A percentile compares a stretch with the other conserved stretches of the same genome.
These are phyloP conservation scores for Acrobasis suavella DNA, from an alignment of 2,888 invertebrate genomes.

Conservation along the genomic window DNA sequence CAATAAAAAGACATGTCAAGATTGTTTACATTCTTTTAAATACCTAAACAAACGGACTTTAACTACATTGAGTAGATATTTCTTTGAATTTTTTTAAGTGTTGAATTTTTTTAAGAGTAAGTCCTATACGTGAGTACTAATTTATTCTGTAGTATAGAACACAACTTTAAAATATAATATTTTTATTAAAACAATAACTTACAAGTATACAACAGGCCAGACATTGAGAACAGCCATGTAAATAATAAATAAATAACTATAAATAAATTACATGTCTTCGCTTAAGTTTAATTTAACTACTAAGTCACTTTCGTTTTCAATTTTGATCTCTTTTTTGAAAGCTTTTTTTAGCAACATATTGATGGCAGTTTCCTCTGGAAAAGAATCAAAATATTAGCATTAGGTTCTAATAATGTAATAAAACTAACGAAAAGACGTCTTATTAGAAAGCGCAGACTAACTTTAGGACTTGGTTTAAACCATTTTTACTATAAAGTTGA, in stretches of 20 bases:
- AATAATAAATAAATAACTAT: conserved; percentile 41
- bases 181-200: conserved; percentile 36
- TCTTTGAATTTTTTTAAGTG: too few species aligned
- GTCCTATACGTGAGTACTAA: too few species aligned
- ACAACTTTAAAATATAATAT: conserved; percentile 1
- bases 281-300: conserved; percentile 68
- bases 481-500: too few species aligned
- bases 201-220: conserved; percentile 52
- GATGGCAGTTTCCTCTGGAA: conserved; percentile 84
- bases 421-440: too few species aligned
- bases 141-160: too few species aligned
- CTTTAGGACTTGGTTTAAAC: too few species aligned
- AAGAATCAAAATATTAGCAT: conserved; percentile 26
- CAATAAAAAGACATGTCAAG: too few species aligned
- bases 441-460: too few species aligned
- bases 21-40: too few species aligned
- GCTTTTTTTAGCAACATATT: conserved; percentile 82
- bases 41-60: too few species aligned
- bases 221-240: conserved; percentile 46
- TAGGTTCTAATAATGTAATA: background rate
- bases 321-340: conserved; percentile 79
- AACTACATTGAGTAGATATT: too few species aligned
- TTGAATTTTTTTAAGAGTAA: too few species aligned
- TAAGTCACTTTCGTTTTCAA: conserved; percentile 75
- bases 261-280: conserved; percentile 50